Evolutionary conservation across 2,113 vertebrate species (phyloP).

Genomic region (Bufo bufo): DNA sequence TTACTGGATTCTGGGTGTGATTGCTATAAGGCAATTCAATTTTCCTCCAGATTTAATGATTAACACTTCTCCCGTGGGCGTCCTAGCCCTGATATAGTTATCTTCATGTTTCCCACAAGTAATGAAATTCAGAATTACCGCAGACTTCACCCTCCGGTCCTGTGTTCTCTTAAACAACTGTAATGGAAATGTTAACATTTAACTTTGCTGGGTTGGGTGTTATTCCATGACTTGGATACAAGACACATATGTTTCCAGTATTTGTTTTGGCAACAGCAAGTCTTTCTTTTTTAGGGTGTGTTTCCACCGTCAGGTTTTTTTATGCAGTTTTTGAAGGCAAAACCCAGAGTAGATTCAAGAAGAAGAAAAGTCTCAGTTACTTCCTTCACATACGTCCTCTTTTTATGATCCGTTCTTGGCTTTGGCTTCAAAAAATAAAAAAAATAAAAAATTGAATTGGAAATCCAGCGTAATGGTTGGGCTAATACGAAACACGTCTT

Average conservation of each 20-base stretch:
- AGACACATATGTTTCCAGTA: conserved; percentile 43
- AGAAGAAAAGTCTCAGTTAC: too few relatives aligned
- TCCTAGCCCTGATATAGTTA: background rate
- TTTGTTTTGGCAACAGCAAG: conserved; percentile 9
- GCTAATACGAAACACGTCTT: conserved; percentile 1
- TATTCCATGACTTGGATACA: conserved; percentile 23
- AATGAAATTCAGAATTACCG: conserved; percentile 22
- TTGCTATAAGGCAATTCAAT: background rate
- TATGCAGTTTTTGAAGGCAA: too few relatives aligned
- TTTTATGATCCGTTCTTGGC: too few relatives aligned
- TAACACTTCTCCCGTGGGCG: background rate
- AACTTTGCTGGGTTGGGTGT: conserved; percentile 33
- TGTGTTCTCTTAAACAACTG: background rate
- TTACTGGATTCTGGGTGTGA: background rate
- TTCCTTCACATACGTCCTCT: too few relatives aligned
- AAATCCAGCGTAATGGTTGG: background rate
- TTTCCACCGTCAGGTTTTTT: too few relatives aligned
- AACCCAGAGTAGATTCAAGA: too few relatives aligned
- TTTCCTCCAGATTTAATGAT: conserved; percentile 22
- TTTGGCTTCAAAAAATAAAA: too few relatives aligned
- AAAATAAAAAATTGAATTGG: too few relatives aligned
- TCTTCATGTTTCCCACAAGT: conserved; percentile 2
- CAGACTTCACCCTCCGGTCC: background rate
- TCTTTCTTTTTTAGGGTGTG: background rate
- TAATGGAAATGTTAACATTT: conserved; percentile 50